Percentiles rank a stretch among this genome's conserved stretches.
These are phyloP conservation scores for Nothoprocta pentlandii DNA, from an alignment of 2,113 vertebrate genomes.

Conservation along the genomic window DNA sequence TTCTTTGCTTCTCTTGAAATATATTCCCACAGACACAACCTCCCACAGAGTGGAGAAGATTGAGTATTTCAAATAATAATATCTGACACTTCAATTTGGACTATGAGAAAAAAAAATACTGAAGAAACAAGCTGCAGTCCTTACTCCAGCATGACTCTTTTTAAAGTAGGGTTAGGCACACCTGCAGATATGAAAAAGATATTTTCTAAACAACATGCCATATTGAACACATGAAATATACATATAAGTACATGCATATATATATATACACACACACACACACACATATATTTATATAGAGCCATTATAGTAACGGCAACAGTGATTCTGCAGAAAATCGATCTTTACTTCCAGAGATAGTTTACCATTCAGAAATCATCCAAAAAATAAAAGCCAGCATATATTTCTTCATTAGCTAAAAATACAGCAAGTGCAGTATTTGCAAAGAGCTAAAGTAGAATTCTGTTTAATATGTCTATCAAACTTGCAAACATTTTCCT, in stretches of 20 bases:
- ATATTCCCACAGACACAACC: not conserved
- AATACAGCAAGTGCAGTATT: not conserved
- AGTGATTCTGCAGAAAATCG: not conserved
- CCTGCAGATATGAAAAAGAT: not conserved
- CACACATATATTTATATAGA: not conserved
- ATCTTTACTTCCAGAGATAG: not conserved
- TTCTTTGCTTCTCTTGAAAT: not conserved
- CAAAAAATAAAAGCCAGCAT: not conserved
- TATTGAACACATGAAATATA: not conserved
- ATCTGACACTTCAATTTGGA: not conserved
- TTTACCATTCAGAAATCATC: not conserved
- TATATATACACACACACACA: not conserved
- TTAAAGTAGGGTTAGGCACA: not conserved
- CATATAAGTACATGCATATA: not conserved
- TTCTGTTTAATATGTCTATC: not conserved
- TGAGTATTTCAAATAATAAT: not conserved
- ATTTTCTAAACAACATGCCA: not conserved
- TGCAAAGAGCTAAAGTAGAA: not conserved
- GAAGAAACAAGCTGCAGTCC: rapidly evolving
- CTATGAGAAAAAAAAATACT: not conserved
- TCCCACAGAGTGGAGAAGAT: not conserved
- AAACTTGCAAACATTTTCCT: not conserved
- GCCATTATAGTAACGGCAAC: not conserved
- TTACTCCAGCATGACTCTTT: not conserved
- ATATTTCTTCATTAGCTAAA: not conserved